Base-by-base conservation (phyloP, 2,797 vertebrate species). In the Lutjanus argentimaculatus region DNA sequence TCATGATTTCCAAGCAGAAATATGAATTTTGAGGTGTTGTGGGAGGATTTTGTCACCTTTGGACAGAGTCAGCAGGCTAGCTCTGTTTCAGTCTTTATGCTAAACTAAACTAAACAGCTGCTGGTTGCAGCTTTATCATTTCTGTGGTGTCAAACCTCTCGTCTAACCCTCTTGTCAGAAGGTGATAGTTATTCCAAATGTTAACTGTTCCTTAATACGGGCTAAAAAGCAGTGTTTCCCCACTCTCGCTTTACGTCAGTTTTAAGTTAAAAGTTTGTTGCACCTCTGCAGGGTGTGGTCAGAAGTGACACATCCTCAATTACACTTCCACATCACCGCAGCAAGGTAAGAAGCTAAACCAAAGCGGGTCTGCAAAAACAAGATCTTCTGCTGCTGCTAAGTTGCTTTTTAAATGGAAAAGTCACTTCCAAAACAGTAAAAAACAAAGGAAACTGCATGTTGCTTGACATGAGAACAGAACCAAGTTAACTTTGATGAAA, bases 241-340 rank as follows among this genome's bases (percentile, higher is more conserved):
- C 30, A 36, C 30, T 36, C 30, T 36, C 30, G 30, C 6, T 36
- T 3, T 36, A 4, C 30, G 2, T 36, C 30, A 3, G 48, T 43
- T 22, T 53, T 21, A 72, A 21, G 36, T 40, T 22, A n/a, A 48
- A 45, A n/a, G 25, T 30, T 21, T 43, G 42, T 7, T 25, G 59
- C 40, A 45, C 40, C 49, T 73, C 67, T 43, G 22, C 66, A 30
- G 67, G 67, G 61, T 74, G 72, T 65, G 61, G 51, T 65, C 11
- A 65, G 25, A 49, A 57, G 22, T 22, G 59, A 52, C 67, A 81
- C 61, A 61, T 81, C 55, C 61, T 66, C 67, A 71, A 19, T 59
- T 59, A 52, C 56, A 67, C 16, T 72, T 78, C 76, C 61, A 45
- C 52, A 49, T 64, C 52, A 46, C 15, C 16, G 45, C n/a, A 43